Evolutionary conservation across 1,140 invertebrate genomes (phyloP).

Genomic region (Halictus rubicundus): DNA sequence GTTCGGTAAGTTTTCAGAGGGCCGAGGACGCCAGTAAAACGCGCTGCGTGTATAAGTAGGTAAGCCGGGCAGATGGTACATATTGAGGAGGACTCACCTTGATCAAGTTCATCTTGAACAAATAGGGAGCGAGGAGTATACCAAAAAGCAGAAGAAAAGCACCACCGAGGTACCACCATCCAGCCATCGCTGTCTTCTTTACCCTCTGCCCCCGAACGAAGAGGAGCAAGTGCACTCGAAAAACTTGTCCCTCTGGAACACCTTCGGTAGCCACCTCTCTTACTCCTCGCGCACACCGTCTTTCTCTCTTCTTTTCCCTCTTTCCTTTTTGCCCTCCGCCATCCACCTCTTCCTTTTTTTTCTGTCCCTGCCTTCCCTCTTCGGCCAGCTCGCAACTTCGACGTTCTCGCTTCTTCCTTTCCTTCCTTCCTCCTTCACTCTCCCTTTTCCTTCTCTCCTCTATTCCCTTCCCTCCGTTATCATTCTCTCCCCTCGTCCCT

Average conservation of each 20-base stretch:
- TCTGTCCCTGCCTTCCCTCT: constrained; percentile 6
- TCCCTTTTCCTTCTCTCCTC: constrained; percentile 29
- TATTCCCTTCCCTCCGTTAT: constrained; percentile 18
- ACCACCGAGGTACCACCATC: constrained; percentile 34
- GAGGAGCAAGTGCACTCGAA: constrained; percentile 27
- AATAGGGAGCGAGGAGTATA: constrained; percentile 66
- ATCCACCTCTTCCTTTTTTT: constrained; percentile 2
- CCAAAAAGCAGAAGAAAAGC: constrained; percentile 41
- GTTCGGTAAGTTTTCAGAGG: background rate
- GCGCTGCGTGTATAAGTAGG: constrained; percentile 11
- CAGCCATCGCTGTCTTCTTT: constrained; percentile 30
- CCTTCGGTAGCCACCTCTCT: constrained; percentile 40
- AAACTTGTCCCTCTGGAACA: constrained; percentile 46
- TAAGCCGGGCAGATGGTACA: constrained; percentile 37
- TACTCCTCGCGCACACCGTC: constrained; percentile 11
- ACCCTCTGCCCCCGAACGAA: constrained; percentile 39
- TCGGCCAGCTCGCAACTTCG: background rate
- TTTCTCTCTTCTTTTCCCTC: constrained; percentile 45
- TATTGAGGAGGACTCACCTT: constrained; percentile 65
- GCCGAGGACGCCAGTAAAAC: background rate
- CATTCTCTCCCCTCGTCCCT: constrained; percentile 16
- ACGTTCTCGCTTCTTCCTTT: constrained; percentile 17
- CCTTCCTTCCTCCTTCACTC: background rate
- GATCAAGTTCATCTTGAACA: constrained; percentile 74
- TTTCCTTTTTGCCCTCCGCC: constrained; percentile 50